Conservation (phyloP, 1,140 invertebrate genomes). For the Brachionus sp. region DNA sequence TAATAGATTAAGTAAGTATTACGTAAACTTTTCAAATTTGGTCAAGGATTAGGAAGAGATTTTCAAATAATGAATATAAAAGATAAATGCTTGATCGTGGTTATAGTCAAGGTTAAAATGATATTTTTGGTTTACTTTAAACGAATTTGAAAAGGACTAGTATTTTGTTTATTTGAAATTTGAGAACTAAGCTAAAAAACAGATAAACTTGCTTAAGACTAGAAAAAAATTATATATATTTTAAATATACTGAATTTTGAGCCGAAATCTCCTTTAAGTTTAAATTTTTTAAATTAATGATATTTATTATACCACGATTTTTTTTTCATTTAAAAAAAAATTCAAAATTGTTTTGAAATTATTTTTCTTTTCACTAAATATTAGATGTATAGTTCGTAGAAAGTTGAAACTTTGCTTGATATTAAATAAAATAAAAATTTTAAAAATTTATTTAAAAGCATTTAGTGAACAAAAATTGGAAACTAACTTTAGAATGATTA, state of each 20-base stretch:
- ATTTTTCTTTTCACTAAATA: no score
- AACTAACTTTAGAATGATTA: no score
- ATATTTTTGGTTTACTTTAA: background rate
- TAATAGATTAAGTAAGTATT: background rate
- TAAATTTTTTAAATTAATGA: background rate
- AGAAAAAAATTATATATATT: background rate
- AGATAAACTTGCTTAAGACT: background rate
- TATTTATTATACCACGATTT: no score
- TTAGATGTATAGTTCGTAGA: no score
- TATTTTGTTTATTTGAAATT: background rate
- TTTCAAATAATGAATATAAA: background rate
- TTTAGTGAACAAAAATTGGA: no score
- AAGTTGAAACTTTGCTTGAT: no score
- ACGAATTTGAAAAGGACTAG: background rate
- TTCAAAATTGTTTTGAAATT: no score
- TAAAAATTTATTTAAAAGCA: no score
- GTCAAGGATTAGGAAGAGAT: background rate
- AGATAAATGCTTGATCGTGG: background rate
- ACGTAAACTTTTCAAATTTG: background rate
- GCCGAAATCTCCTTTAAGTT: background rate
- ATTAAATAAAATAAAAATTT: no score
- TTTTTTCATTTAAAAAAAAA: no score
- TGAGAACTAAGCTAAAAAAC: background rate
- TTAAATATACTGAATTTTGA: background rate
- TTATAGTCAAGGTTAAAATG: background rate